Base-by-base conservation (phyloP, 2,797 vertebrate species). In the Sitta carolinensis region DNA sequence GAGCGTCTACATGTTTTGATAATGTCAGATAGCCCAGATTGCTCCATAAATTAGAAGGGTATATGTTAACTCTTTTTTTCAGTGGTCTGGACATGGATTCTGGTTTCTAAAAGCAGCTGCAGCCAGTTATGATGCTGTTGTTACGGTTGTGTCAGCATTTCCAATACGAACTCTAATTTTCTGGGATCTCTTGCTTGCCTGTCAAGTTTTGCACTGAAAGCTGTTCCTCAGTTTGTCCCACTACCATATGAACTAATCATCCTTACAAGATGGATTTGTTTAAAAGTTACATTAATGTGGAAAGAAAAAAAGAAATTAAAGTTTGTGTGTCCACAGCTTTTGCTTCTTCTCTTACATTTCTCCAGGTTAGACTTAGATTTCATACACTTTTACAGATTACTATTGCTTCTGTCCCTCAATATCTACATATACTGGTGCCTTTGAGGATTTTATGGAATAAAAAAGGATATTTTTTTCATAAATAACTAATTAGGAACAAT, bases 61-160 rank as follows among this genome's bases (percentile, higher is more conserved):
- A 43, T 45, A 75, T 47, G 11, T 90, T 89, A 89, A 92, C 74
- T 90, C 72, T 90, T 77, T 84, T 87, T 95, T 94, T n/a, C 79
- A 78, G 59, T 55, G 51, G 30, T 84, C 80, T 91, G 92, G 84
- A 83, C 61, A 90, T 62, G 50, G 63, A 93, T 95, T 68, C 64
- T 93, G 32, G 29, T 95, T 94, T 92, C 66, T 84, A 82, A 94
- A 81, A 94, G 85, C 89, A 92, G 68, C 92, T 95, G 95, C 87
- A 95, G 76, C 69, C 89, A 89, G 93, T 95, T 95, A 94, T 90
- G 93, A 86, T 86, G 76, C 62, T 85, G 87, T 73, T 96, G 89
- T 96, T 96, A 91, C 14, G 16, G 69, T 96, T 92, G 91, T 93
- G 93, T 96, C 94, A 96, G 92, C 94, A 96, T 96, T 97, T 96